phyloP scores from a whole-genome alignment of 2,797 vertebrate genomes.

The Euphonia xanthogaster region DNA sequence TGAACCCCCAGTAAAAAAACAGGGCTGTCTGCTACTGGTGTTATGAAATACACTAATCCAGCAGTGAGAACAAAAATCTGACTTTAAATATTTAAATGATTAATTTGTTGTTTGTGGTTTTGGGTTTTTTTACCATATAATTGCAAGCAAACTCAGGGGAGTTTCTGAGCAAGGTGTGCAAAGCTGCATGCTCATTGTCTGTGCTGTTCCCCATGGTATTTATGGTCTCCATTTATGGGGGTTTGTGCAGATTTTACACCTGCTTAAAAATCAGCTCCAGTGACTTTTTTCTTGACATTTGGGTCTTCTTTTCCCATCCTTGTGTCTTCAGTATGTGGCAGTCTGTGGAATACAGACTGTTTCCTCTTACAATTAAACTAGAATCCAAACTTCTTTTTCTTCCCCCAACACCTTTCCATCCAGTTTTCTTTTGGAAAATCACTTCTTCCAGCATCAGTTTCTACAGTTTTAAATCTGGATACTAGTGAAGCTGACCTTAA shows the following conservation, averaged over 20 bases:
- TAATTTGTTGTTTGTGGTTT: constrained; percentile 48
- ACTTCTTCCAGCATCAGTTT: background rate
- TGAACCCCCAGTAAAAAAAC: constrained; percentile 73
- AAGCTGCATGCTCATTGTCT: constrained; percentile 49
- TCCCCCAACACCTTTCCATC: background rate
- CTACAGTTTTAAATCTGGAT: background rate
- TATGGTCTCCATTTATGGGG: background rate
- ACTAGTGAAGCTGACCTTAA: background rate
- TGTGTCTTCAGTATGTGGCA: background rate
- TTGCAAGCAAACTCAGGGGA: constrained; percentile 74
- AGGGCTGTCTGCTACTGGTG: constrained; percentile 70
- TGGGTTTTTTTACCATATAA: constrained; percentile 57
- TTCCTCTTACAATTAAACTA: background rate
- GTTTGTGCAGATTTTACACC: background rate
- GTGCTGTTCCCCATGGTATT: constrained; percentile 13
- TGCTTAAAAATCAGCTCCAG: background rate
- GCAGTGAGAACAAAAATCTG: constrained; percentile 73
- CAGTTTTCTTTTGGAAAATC: background rate
- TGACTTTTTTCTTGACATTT: background rate
- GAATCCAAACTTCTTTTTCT: background rate
- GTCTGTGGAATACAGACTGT: background rate
- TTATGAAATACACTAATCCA: constrained; percentile 77
- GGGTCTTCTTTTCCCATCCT: background rate
- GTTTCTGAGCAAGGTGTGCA: constrained; percentile 71
- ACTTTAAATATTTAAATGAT: constrained; percentile 80